Conservation (phyloP, 1,140 invertebrate species). For the Drosophila quadrilineata region DNA sequence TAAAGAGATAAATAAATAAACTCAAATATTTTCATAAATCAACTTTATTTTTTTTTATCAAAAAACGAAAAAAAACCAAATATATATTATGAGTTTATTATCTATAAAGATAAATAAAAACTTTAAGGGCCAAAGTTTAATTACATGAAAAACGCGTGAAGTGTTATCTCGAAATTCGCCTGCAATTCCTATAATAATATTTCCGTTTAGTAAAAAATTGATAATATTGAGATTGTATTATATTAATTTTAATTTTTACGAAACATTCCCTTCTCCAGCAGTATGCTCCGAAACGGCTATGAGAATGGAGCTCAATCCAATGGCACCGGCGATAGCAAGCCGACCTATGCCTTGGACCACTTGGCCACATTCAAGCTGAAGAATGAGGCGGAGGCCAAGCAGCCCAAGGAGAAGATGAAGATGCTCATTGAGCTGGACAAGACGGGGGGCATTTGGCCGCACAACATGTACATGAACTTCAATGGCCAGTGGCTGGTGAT, state of each 20-base stretch:
- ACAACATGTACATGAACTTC: slow-evolving; percentile 77
- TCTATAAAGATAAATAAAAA: too few species aligned
- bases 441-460: slow-evolving; percentile 70
- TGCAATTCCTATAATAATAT: too few species aligned
- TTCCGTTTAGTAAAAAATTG: too few species aligned
- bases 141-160: too few species aligned
- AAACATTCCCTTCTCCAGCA: slow-evolving; percentile 10
- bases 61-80: too few species aligned
- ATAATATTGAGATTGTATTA: too few species aligned
- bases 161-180: too few species aligned
- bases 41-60: too few species aligned
- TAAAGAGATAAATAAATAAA: too few species aligned
- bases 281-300: slow-evolving; percentile 69
- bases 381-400: slow-evolving; percentile 59
- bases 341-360: slow-evolving; percentile 75
- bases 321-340: slow-evolving; percentile 54
- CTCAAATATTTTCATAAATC: too few species aligned
- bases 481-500: slow-evolving; percentile 77
- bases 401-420: slow-evolving; percentile 76
- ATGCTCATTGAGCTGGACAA: slow-evolving; percentile 69
- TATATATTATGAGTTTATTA: too few species aligned
- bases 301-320: slow-evolving; percentile 53
- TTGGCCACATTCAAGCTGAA: slow-evolving; percentile 76
- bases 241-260: background rate
- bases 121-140: too few species aligned